Percentiles rank a stretch among this genome's conserved stretches.
Evolutionary conservation across 2,797 vertebrate species (phyloP).

Genomic region (Chaetodon trifasciatus): DNA sequence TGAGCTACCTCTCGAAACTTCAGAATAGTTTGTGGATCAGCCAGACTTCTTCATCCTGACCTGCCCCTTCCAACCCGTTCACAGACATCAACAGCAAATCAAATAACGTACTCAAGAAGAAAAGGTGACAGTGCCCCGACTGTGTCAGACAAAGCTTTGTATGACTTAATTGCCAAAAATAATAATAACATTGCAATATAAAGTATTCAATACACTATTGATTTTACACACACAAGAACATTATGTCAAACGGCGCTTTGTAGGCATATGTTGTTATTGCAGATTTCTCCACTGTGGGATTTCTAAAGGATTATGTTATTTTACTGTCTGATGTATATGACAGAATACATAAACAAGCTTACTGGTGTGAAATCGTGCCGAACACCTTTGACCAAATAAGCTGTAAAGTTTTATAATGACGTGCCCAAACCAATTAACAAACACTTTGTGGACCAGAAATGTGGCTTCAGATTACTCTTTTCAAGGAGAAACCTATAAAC

Average conservation of each 20-base stretch:
- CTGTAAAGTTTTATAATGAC: conserved; percentile 3
- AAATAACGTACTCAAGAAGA: conserved; percentile 51
- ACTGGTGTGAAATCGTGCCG: background rate
- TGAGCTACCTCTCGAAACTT: conserved; percentile 76
- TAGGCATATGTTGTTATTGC: background rate
- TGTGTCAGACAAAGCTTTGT: conserved; percentile 13
- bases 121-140: conserved; percentile 16
- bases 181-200: background rate
- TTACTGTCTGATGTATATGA: background rate
- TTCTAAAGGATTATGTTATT: no score
- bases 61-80: conserved; percentile 47
- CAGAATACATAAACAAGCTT: background rate
- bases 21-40: conserved; percentile 67
- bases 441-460: background rate
- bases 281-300: no score
- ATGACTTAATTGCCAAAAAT: background rate
- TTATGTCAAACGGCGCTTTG: background rate
- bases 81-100: conserved; percentile 44
- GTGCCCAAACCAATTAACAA: conserved; percentile 10
- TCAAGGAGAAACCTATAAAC: conserved; percentile 23
- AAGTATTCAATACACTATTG: background rate
- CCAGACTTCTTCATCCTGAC: conserved; percentile 54
- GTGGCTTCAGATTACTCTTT: conserved; percentile 41
- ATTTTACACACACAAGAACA: background rate
- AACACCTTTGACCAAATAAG: background rate